These are phyloP conservation scores for Styela clava DNA, from an alignment of 23 tunicate genomes.

Conservation along the genomic window DNA sequence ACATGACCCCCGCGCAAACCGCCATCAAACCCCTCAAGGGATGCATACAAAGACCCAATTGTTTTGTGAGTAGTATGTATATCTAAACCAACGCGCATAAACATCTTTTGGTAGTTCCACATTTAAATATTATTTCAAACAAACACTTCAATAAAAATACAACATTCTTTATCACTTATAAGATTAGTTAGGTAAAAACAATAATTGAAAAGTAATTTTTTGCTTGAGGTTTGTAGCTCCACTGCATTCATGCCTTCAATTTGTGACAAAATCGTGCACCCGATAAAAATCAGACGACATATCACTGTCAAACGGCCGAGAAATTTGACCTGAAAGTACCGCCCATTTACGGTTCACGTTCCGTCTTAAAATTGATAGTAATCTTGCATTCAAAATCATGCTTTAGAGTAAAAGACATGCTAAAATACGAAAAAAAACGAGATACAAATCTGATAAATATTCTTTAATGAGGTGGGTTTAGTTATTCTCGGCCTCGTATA, in stretches of 20 bases:
- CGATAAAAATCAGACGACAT: neutral
- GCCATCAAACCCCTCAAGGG: neutral
- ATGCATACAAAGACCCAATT: neutral
- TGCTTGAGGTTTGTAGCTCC: too few relatives aligned
- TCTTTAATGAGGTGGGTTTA: too few relatives aligned
- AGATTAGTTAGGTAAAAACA: too few relatives aligned
- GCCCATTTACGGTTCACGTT: neutral
- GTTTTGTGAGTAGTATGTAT: too few relatives aligned
- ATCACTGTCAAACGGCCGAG: neutral
- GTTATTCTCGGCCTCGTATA: too few relatives aligned
- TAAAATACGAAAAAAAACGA: neutral
- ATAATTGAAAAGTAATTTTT: too few relatives aligned
- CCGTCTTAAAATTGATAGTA: neutral
- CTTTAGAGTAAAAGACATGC: neutral
- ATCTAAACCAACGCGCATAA: too few relatives aligned
- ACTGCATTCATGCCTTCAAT: too few relatives aligned
- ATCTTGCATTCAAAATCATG: neutral
- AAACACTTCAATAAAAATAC: too few relatives aligned
- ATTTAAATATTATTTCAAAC: too few relatives aligned
- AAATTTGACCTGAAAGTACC: neutral
- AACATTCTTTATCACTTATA: too few relatives aligned
- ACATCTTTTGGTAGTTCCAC: too few relatives aligned
- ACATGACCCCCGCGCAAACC: neutral
- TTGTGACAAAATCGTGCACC: neutral
- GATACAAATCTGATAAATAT: neutral